Percentiles rank a stretch among this genome's conserved stretches.
These are phyloP conservation scores for Amphipoea oculea DNA, from an alignment of 2,888 invertebrate species.

Conservation along the genomic window DNA sequence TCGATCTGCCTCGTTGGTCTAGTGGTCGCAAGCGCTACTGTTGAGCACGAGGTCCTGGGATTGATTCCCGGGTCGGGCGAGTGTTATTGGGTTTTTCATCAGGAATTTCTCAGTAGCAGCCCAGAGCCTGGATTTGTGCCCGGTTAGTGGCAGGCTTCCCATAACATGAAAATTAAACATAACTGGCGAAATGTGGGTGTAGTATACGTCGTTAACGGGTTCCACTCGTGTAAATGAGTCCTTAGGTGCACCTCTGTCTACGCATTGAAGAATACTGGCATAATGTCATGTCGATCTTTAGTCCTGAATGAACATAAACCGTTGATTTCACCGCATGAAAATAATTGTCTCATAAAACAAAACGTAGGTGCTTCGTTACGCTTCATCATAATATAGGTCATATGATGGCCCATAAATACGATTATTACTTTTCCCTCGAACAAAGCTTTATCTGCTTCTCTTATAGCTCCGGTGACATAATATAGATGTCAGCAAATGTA, in stretches of 20 bases:
- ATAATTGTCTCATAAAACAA: conserved; percentile 58
- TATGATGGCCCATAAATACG: conserved; percentile 65
- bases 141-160: background rate
- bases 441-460: conserved; percentile 69
- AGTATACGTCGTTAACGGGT: background rate
- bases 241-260: background rate
- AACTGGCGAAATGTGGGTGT: background rate
- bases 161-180: background rate
- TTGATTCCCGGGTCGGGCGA: background rate
- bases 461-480: conserved; percentile 68
- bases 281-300: conserved; percentile 10
- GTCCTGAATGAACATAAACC: conserved; percentile 14
- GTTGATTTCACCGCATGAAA: conserved; percentile 38
- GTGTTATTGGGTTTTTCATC: background rate
- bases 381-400: conserved; percentile 54
- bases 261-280: background rate
- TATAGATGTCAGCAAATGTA: conserved; percentile 77
- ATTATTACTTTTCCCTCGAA: conserved; percentile 71
- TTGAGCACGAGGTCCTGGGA: background rate
- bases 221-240: background rate
- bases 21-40: background rate
- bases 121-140: background rate
- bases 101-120: background rate
- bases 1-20: background rate
- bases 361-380: conserved; percentile 43